These are phyloP conservation scores for Cosmia trapezina DNA, from an alignment of 2,888 invertebrate genomes.

Conservation along the genomic window DNA sequence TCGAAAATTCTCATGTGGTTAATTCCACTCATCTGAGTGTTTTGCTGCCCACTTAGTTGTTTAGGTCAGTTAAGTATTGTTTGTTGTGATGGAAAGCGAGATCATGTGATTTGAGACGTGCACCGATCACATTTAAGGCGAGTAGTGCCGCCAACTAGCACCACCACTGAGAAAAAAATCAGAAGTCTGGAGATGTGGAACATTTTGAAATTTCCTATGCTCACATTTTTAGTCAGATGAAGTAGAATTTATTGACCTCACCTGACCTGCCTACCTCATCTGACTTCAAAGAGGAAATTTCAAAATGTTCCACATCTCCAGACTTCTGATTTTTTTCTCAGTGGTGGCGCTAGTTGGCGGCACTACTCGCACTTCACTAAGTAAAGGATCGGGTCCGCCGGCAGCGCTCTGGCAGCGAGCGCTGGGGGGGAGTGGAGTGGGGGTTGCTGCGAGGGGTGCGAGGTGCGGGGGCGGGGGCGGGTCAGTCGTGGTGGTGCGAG, in stretches of 20 bases:
- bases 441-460: slow-evolving; percentile 7
- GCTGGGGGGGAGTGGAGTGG: not conserved
- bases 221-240: too few species aligned
- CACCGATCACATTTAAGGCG: slow-evolving; percentile 4
- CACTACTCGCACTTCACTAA: not conserved
- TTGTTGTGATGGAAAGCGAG: not conserved
- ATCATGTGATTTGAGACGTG: slow-evolving; percentile 6
- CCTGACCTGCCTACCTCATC: too few species aligned
- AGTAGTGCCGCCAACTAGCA: too few species aligned
- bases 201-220: too few species aligned
- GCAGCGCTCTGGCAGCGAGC: not conserved
- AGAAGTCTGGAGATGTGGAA: too few species aligned
- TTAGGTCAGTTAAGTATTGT: not conserved
- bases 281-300: too few species aligned
- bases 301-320: too few species aligned
- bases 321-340: too few species aligned
- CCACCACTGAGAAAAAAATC: too few species aligned
- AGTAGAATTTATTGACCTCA: too few species aligned
- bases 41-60: not conserved
- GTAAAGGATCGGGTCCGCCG: not conserved
- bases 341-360: too few species aligned
- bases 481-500: slow-evolving; percentile 81
- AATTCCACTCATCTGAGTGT: not conserved
- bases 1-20: not conserved
- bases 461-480: not conserved